phyloP scores from a whole-genome alignment of 2,113 vertebrate genomes.

The Odobenus rosmarus region DNA sequence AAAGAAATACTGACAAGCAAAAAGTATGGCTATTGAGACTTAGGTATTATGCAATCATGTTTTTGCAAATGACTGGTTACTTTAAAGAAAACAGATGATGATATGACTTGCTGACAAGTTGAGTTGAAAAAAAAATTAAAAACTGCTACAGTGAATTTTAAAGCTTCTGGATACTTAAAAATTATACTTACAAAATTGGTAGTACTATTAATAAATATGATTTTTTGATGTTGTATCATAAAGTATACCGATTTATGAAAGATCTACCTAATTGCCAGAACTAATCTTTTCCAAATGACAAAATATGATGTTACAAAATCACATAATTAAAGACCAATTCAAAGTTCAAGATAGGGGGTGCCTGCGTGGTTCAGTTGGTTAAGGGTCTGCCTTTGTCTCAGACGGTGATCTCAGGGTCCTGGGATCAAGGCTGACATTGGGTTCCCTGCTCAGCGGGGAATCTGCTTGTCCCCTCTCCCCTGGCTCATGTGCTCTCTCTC shows the following conservation, averaged over 20 bases:
- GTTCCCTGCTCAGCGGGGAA: too few species aligned
- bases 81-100: neutral
- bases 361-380: too few species aligned
- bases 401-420: too few species aligned
- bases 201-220: neutral
- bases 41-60: neutral
- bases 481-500: too few species aligned
- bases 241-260: neutral
- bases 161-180: neutral
- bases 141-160: neutral
- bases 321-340: neutral
- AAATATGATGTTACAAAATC: neutral
- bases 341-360: neutral
- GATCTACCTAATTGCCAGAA: neutral
- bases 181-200: neutral
- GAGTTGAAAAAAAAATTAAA: neutral
- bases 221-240: neutral
- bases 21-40: neutral
- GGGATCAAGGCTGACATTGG: too few species aligned
- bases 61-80: neutral
- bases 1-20: neutral
- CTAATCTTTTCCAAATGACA: neutral
- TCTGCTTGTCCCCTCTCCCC: too few species aligned
- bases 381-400: too few species aligned
- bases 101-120: neutral